These are phyloP conservation scores for Cryptops parisi DNA, from an alignment of 2,888 invertebrate genomes.

Conservation along the genomic window DNA sequence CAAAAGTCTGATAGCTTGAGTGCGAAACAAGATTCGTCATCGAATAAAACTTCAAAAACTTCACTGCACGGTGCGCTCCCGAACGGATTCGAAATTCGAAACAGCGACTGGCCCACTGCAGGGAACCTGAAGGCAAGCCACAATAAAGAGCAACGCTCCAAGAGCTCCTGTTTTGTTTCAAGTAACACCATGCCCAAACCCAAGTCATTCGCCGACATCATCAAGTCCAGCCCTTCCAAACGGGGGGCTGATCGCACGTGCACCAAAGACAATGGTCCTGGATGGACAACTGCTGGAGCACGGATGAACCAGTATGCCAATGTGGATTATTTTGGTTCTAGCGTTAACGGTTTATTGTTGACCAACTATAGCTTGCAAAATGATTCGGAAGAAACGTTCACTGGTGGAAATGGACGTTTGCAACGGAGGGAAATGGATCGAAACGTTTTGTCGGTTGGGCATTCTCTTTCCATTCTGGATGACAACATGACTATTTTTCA, in stretches of 20 bases:
- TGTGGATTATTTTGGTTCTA: no score
- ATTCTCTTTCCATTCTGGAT: no score
- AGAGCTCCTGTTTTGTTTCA: not conserved
- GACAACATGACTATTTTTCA: no score
- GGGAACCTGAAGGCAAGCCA: not conserved
- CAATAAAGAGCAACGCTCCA: not conserved
- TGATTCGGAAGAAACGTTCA: no score
- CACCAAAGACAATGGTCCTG: no score
- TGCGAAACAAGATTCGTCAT: not conserved
- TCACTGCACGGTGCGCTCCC: not conserved
- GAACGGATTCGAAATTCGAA: not conserved
- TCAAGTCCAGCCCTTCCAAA: constrained; percentile 2
- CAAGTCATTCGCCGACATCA: constrained; percentile 6
- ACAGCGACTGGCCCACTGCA: not conserved
- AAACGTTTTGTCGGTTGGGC: no score
- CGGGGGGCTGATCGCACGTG: not conserved
- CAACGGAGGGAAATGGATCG: no score
- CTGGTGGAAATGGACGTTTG: no score
- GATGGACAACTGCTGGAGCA: no score
- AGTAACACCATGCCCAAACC: not conserved
- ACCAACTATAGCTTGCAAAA: no score
- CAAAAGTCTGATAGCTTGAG: not conserved
- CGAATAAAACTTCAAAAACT: not conserved
- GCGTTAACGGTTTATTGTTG: no score
- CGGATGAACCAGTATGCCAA: no score